phyloP scores from a whole-genome alignment of 1,140 invertebrate species.

The Pseudachorutes palmiensis region DNA sequence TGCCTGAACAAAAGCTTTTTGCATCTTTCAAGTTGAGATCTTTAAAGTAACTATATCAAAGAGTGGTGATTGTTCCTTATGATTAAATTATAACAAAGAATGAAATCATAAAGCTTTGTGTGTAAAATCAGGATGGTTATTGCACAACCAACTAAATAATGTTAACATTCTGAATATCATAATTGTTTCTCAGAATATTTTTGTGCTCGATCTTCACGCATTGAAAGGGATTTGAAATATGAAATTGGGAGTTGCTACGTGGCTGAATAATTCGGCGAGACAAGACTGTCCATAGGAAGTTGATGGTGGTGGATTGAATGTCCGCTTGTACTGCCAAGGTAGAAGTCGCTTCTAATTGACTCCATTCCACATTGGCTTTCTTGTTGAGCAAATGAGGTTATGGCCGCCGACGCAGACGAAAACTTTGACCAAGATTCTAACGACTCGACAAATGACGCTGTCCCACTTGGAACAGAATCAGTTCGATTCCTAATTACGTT shows the following conservation, averaged over 20 bases:
- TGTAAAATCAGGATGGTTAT: neutral
- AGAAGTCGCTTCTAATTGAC: slow-evolving; percentile 19
- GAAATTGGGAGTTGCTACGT: slow-evolving; percentile 12
- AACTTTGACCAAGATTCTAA: neutral
- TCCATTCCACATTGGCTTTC: slow-evolving; percentile 32
- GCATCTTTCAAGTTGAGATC: neutral
- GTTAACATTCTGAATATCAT: too few relatives aligned
- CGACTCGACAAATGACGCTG: neutral
- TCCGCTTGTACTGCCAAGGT: slow-evolving; percentile 13
- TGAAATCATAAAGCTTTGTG: neutral
- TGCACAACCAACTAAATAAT: slow-evolving; percentile 2
- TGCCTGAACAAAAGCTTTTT: neutral
- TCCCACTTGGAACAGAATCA: too few relatives aligned
- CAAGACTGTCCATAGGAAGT: slow-evolving; percentile 32
- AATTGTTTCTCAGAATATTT: neutral
- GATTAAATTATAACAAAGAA: neutral
- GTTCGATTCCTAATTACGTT: too few relatives aligned
- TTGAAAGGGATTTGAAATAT: neutral
- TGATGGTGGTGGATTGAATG: slow-evolving; percentile 18
- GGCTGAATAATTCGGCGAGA: slow-evolving; percentile 28
- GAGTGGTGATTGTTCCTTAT: neutral
- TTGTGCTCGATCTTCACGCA: slow-evolving; percentile 6
- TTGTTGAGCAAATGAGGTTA: slow-evolving; percentile 16
- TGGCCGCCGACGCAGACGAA: neutral
- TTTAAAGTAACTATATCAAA: neutral